Conservation (phyloP, 1,140 invertebrate genomes). For the Drosophila truncata region DNA sequence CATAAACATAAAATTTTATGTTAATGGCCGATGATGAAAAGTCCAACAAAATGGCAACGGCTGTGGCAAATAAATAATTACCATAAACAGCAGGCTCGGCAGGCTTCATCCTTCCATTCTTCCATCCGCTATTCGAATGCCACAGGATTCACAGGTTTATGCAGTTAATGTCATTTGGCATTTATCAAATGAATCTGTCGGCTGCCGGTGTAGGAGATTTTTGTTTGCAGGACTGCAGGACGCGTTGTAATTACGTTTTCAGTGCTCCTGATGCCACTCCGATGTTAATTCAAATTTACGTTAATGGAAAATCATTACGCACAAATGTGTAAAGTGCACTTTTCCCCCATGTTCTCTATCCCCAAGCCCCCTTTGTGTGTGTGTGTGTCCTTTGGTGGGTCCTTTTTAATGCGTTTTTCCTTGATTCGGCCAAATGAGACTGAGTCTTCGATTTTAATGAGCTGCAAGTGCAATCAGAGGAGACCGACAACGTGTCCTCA, state of each 20-base stretch:
- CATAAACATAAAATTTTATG: slow-evolving; percentile 84
- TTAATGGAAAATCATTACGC: slow-evolving; percentile 85
- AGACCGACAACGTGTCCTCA: slow-evolving; percentile 13
- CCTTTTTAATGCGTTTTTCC: slow-evolving; percentile 78
- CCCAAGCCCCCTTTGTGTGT: slow-evolving; percentile 15
- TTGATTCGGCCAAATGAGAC: slow-evolving; percentile 50
- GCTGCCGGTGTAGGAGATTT: slow-evolving; percentile 10
- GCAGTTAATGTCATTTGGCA: slow-evolving; percentile 72
- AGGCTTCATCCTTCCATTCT: slow-evolving; percentile 37
- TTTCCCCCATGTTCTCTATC: slow-evolving; percentile 37
- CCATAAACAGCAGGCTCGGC: slow-evolving; percentile 73
- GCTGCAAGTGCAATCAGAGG: slow-evolving; percentile 65
- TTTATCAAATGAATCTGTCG: slow-evolving; percentile 69
- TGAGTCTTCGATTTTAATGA: slow-evolving; percentile 63
- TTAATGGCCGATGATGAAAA: slow-evolving; percentile 78
- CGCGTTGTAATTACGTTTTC: slow-evolving; percentile 72
- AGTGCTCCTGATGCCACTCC: slow-evolving; percentile 43
- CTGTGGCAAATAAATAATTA: slow-evolving; percentile 84
- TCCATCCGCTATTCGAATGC: slow-evolving; percentile 47
- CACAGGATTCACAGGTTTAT: slow-evolving; percentile 41
- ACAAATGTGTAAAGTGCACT: slow-evolving; percentile 83
- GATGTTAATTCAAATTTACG: slow-evolving; percentile 84
- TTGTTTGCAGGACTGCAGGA: slow-evolving; percentile 38
- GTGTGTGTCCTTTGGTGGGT: slow-evolving; percentile 32
- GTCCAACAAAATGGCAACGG: slow-evolving; percentile 65